Evolutionary conservation across 2,113 vertebrate species (phyloP).

Genomic region (Ursus arctos): DNA sequence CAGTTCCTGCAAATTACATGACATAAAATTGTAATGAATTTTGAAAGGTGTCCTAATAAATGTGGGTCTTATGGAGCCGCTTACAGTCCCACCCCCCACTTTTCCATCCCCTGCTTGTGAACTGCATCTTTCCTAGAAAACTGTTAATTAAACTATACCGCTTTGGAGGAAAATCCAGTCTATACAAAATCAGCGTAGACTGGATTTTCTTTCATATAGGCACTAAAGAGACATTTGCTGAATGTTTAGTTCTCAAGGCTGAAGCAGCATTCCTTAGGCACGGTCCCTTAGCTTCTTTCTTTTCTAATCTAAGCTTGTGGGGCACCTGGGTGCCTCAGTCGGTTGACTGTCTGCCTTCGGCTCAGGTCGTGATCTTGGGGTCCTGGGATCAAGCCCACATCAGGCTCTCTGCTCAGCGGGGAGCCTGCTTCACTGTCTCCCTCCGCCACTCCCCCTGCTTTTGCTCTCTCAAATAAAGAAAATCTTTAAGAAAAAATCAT

Average conservation of each 20-base stretch:
- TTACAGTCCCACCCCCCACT: background rate
- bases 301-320: background rate
- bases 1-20: background rate
- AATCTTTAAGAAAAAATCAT: background rate
- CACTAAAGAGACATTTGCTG: background rate
- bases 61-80: background rate
- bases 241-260: background rate
- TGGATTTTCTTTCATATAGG: background rate
- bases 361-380: too few relatives aligned
- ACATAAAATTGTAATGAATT: background rate
- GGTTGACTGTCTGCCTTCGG: too few relatives aligned
- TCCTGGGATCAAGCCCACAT: too few relatives aligned
- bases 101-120: background rate
- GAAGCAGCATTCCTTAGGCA: background rate
- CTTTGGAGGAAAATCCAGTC: background rate
- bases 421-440: too few relatives aligned
- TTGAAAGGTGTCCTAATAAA: background rate
- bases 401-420: too few relatives aligned
- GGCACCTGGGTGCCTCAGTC: too few relatives aligned
- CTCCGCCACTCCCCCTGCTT: too few relatives aligned
- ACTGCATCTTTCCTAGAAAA: background rate
- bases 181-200: background rate
- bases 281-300: background rate
- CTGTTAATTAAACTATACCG: background rate
- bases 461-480: too few relatives aligned